Percentiles rank a stretch among this genome's conserved stretches.
Evolutionary conservation across 2,888 invertebrate genomes (phyloP).

Genomic region (Osedax frankpressi): DNA sequence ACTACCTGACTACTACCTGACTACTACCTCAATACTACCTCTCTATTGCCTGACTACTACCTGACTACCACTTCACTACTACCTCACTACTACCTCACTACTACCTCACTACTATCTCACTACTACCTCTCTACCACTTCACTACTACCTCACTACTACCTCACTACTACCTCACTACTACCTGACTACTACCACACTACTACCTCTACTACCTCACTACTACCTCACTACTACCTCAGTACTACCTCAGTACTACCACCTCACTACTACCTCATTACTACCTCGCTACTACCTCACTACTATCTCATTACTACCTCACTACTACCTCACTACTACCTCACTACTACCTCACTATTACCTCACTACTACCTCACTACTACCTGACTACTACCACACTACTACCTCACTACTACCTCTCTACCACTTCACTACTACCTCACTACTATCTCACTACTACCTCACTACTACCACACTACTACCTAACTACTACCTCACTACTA

Average conservation of each 20-base stretch:
- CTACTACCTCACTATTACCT: too few relatives aligned
- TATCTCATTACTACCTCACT: neutral
- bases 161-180: neutral
- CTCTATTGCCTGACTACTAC: too few relatives aligned
- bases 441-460: neutral
- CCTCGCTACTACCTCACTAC: neutral
- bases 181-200: too few relatives aligned
- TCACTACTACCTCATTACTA: neutral
- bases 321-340: neutral
- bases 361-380: too few relatives aligned
- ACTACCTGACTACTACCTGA: neutral
- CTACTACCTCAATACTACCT: neutral
- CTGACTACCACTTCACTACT: too few relatives aligned
- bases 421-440: neutral
- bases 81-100: too few relatives aligned
- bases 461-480: neutral
- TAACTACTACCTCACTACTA: neutral
- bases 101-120: neutral
- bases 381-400: too few relatives aligned
- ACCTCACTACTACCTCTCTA: too few relatives aligned
- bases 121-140: neutral
- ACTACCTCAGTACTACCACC: too few relatives aligned
- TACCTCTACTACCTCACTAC: too few relatives aligned
- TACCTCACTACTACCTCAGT: too few relatives aligned
- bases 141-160: neutral